A percentile compares a stretch with the other conserved stretches of the same genome.
phyloP scores from a whole-genome alignment of 2,888 invertebrate genomes.

The Maniola hyperantus region DNA sequence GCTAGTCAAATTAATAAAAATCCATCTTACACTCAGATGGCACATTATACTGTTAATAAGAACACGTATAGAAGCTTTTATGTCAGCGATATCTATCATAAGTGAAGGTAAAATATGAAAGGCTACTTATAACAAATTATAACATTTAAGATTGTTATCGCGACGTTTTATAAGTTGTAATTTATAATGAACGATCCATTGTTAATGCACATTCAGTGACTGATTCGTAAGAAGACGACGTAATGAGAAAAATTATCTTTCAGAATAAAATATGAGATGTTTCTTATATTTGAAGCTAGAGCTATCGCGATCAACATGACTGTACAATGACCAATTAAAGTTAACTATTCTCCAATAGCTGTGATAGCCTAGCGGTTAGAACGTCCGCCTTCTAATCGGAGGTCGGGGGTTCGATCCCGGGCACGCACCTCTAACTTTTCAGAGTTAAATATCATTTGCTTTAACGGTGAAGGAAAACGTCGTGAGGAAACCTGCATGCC shows the following conservation, averaged over 20 bases:
- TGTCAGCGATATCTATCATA: slow-evolving; percentile 13
- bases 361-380: no score
- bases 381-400: no score
- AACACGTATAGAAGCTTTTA: slow-evolving; percentile 8
- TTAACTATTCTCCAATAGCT: slow-evolving; percentile 25
- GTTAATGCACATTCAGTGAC: slow-evolving; percentile 25
- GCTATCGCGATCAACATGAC: slow-evolving; percentile 28
- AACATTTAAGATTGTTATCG: slow-evolving; percentile 27
- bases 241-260: slow-evolving; percentile 36
- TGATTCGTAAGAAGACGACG: slow-evolving; percentile 28
- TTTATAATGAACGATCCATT: slow-evolving; percentile 28
- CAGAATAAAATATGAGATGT: slow-evolving; percentile 29
- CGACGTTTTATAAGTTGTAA: slow-evolving; percentile 27
- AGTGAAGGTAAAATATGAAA: slow-evolving; percentile 21
- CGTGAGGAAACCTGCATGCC: no score
- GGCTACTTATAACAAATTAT: slow-evolving; percentile 22
- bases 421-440: no score
- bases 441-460: no score
- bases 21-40: background rate
- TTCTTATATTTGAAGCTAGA: slow-evolving; percentile 29
- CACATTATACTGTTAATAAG: background rate
- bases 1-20: background rate
- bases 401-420: no score
- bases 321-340: slow-evolving; percentile 32
- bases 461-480: no score